Conservation (phyloP, 2,113 vertebrate genomes). For the Boulengeromyrus knoepffleri region DNA sequence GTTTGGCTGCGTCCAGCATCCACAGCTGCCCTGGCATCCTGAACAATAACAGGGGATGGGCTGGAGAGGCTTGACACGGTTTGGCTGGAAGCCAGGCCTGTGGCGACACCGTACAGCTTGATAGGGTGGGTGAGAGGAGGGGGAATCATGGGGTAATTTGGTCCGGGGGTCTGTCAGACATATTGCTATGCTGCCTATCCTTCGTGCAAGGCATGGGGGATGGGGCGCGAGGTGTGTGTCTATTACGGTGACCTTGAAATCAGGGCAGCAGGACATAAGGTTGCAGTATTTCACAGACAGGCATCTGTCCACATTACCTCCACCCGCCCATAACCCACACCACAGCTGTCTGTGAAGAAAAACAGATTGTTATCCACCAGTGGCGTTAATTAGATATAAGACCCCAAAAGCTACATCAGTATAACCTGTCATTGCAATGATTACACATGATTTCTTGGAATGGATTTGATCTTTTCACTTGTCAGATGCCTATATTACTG, state of each 20-base stretch:
- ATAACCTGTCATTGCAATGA: not conserved
- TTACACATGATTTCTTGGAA: not conserved
- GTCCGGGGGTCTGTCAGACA: conserved; percentile 5
- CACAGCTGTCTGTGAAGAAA: not conserved
- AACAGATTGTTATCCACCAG: not conserved
- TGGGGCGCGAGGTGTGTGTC: not conserved
- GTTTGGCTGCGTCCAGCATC: conserved; percentile 14
- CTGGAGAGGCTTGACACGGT: not conserved
- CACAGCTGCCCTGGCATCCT: conserved; percentile 16
- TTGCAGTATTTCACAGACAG: not conserved
- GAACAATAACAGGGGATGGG: conserved; percentile 9
- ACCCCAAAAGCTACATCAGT: not conserved
- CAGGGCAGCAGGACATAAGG: not conserved
- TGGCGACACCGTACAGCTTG: not conserved
- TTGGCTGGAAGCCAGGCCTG: not conserved
- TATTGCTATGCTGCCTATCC: not conserved
- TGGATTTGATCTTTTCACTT: not conserved
- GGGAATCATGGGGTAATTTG: not conserved
- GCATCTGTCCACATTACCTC: not conserved
- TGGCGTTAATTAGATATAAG: not conserved
- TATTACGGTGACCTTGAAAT: not conserved
- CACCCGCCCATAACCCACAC: not conserved
- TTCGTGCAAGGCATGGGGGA: not conserved
- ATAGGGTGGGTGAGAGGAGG: not conserved
- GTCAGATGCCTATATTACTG: not conserved